Percentiles rank a stretch among this genome's conserved stretches.
phyloP scores from a whole-genome alignment of 1,140 invertebrate genomes.

The Bombus ignitus region DNA sequence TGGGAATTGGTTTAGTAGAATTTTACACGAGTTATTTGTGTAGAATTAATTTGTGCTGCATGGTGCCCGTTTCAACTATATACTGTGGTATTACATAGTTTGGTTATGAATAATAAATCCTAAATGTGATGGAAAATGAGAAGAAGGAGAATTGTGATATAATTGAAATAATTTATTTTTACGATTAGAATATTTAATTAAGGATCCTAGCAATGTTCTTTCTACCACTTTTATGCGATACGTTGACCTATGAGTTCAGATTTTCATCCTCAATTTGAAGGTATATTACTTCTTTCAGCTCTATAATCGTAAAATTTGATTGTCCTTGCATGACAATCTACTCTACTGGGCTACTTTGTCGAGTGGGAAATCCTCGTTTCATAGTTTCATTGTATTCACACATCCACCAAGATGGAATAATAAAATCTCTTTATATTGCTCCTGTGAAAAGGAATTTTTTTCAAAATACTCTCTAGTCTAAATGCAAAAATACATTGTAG shows the following conservation, averaged over 20 bases:
- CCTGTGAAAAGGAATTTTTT: not conserved
- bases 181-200: no score
- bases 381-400: not conserved
- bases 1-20: no score
- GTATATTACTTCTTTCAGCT: not conserved
- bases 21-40: no score
- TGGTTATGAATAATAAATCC: no score
- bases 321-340: not conserved
- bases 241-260: not conserved
- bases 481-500: no score
- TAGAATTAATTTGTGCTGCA: no score
- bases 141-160: no score
- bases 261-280: not conserved
- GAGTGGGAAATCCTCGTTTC: not conserved
- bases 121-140: no score
- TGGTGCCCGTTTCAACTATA: no score
- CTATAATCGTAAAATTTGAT: conserved; percentile 9
- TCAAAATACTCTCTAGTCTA: not conserved
- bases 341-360: not conserved
- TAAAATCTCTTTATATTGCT: not conserved
- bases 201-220: not conserved
- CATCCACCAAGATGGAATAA: not conserved
- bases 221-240: not conserved
- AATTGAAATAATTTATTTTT: no score
- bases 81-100: no score